phyloP scores from a whole-genome alignment of 1,140 invertebrate genomes.

The Atta texana region DNA sequence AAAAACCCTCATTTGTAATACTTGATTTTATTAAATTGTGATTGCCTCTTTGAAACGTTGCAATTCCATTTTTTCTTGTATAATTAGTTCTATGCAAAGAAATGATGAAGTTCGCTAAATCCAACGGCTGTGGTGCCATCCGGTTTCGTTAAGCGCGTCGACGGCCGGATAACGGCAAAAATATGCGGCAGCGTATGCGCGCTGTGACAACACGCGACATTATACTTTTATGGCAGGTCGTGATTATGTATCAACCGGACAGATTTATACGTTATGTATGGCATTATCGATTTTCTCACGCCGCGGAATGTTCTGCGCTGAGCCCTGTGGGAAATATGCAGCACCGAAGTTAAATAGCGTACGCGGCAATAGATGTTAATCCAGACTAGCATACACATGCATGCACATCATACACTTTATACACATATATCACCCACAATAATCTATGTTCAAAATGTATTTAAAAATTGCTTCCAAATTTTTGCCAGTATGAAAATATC shows the following conservation, averaged over 20 bases:
- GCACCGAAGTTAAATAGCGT: conserved; percentile 75
- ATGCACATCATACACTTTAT: neutral
- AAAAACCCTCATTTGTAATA: neutral
- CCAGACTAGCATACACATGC: conserved; percentile 63
- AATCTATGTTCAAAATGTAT: conserved; percentile 9
- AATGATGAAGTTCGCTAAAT: conserved; percentile 53
- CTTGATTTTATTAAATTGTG: neutral
- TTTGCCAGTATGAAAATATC: neutral
- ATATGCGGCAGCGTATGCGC: conserved; percentile 43
- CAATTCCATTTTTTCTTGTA: neutral
- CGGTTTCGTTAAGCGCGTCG: conserved; percentile 67
- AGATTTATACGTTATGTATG: conserved; percentile 78
- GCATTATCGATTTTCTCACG: conserved; percentile 74
- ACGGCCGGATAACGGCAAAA: conserved; percentile 59
- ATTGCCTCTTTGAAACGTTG: neutral
- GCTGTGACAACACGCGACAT: conserved; percentile 64
- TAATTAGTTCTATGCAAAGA: conserved; percentile 57
- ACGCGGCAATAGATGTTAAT: conserved; percentile 68
- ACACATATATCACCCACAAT: conserved; percentile 1
- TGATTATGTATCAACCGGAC: conserved; percentile 77
- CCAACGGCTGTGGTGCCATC: conserved; percentile 25
- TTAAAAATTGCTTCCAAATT: conserved; percentile 33
- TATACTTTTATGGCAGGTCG: conserved; percentile 75
- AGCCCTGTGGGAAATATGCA: conserved; percentile 79
- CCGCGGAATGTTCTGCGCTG: conserved; percentile 68